These are phyloP conservation scores for Neosalanx taihuensis DNA, from an alignment of 2,797 vertebrate species.

Conservation along the genomic window DNA sequence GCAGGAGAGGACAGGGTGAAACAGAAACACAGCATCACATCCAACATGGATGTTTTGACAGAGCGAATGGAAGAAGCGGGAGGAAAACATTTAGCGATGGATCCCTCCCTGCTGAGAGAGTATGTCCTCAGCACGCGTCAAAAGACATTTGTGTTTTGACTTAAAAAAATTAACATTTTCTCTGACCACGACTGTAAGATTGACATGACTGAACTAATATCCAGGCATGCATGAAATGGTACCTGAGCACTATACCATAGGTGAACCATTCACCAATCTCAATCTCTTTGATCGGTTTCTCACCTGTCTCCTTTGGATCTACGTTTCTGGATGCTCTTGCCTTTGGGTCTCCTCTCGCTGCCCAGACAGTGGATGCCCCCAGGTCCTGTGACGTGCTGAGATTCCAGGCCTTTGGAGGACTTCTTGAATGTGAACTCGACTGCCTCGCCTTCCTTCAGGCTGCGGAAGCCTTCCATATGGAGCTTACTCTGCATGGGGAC, in stretches of 20 bases:
- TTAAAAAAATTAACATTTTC: background rate
- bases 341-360: constrained; percentile 91
- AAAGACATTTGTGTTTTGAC: too few species aligned
- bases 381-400: constrained; percentile 88
- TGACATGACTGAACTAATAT: background rate
- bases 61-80: background rate
- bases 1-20: constrained; percentile 35
- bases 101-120: background rate
- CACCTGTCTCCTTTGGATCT: constrained; percentile 93
- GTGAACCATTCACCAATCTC: background rate
- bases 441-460: constrained; percentile 91
- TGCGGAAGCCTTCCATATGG: constrained; percentile 98
- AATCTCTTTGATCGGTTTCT: constrained; percentile 28
- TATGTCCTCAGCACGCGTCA: too few species aligned
- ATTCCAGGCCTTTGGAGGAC: constrained; percentile 92
- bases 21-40: constrained; percentile 45
- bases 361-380: constrained; percentile 88
- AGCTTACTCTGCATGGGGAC: constrained; percentile 85
- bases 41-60: constrained; percentile 18
- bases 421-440: constrained; percentile 97
- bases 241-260: too few species aligned
- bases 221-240: background rate
- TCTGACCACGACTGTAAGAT: background rate
- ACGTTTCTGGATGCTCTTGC: constrained; percentile 90
- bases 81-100: background rate